These are phyloP conservation scores for Nymphalis io DNA, from an alignment of 1,140 invertebrate genomes.

Conservation along the genomic window DNA sequence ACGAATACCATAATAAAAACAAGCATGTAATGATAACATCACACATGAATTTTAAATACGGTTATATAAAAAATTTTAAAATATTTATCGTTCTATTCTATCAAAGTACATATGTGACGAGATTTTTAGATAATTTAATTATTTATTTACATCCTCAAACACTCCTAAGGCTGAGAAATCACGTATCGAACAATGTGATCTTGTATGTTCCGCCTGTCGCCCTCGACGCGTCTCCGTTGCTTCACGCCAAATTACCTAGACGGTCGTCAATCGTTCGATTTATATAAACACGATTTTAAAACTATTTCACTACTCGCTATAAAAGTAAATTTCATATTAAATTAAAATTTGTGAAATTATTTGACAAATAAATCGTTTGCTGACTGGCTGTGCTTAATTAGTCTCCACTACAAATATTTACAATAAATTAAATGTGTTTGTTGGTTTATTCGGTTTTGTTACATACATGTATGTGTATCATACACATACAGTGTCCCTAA, in stretches of 20 bases:
- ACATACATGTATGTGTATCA: too few species aligned
- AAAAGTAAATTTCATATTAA: not conserved
- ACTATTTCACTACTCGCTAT: too few species aligned
- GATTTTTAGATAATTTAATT: conserved; percentile 1
- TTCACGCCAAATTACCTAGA: conserved; percentile 22
- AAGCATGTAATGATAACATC: not conserved
- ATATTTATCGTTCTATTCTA: conserved; percentile 1
- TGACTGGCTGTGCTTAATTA: too few species aligned
- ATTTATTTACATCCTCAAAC: not conserved
- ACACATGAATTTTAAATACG: not conserved
- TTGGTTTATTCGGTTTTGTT: too few species aligned
- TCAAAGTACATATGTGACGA: conserved; percentile 1
- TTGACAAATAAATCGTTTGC: too few species aligned
- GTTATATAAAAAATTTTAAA: not conserved
- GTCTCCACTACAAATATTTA: too few species aligned
- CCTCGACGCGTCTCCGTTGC: not conserved
- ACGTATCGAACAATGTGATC: conserved; percentile 1
- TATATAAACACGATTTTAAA: not conserved
- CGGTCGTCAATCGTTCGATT: conserved; percentile 2
- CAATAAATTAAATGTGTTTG: too few species aligned
- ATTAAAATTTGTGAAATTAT: too few species aligned
- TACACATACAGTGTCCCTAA: too few species aligned
- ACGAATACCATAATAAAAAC: not conserved
- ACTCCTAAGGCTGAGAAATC: not conserved
- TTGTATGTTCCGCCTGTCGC: not conserved